Percentiles rank a stretch among this genome's conserved stretches.
phyloP scores from a whole-genome alignment of 2,797 vertebrate species.

The Galagoides demidoff region DNA sequence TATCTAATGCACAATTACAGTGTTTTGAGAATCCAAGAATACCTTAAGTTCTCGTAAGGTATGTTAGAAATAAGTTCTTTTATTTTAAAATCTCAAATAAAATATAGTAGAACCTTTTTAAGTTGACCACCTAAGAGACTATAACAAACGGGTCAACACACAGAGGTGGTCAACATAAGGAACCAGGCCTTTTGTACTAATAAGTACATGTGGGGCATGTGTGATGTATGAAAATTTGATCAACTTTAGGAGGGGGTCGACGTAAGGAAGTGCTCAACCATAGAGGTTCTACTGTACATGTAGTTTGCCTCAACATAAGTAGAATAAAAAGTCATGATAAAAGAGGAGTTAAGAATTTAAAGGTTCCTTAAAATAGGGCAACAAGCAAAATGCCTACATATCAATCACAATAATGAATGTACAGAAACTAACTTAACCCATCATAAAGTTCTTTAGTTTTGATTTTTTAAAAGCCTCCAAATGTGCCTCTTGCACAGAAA shows the following conservation, averaged over 20 bases:
- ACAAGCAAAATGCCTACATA: neutral
- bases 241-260: no score
- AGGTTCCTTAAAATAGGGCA: neutral
- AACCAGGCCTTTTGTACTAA: no score
- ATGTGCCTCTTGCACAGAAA: neutral
- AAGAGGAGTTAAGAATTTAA: neutral
- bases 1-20: neutral
- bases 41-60: neutral
- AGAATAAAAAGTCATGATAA: neutral
- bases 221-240: no score
- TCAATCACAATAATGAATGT: neutral
- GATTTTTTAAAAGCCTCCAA: neutral
- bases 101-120: neutral
- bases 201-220: neutral
- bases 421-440: neutral
- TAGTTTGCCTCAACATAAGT: neutral
- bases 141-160: no score
- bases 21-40: neutral
- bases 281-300: neutral
- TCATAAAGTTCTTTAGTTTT: neutral
- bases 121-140: no score
- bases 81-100: slow-evolving; percentile 9
- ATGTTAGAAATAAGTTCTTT: neutral
- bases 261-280: no score
- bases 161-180: no score